phyloP scores from a whole-genome alignment of 2,113 vertebrate genomes.

The Gymnocephalus cernua region DNA sequence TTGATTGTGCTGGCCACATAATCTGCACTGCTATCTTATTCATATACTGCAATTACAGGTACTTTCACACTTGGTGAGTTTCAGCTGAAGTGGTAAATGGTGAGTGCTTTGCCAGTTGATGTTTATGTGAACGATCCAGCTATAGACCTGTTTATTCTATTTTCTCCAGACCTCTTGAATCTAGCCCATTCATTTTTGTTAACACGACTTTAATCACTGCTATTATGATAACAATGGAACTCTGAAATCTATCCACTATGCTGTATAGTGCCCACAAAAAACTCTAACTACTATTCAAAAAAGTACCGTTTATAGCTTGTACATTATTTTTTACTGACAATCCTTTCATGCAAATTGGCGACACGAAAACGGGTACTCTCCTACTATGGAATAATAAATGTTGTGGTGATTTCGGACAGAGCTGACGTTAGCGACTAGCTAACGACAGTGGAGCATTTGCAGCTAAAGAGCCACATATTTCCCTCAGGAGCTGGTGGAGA shows the following conservation, averaged over 20 bases:
- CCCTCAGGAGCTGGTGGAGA: background rate
- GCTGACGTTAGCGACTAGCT: background rate
- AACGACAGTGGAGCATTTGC: background rate
- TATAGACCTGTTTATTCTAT: conserved; percentile 8
- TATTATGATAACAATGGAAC: background rate
- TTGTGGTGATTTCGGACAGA: background rate
- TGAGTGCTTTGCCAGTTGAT: conserved; percentile 7
- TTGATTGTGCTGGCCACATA: conserved; percentile 36
- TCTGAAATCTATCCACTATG: background rate
- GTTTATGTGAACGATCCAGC: conserved; percentile 12
- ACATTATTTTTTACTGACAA: background rate
- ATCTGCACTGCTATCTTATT: conserved; percentile 32
- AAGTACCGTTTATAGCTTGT: background rate
- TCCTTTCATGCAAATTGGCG: background rate
- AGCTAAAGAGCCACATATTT: background rate
- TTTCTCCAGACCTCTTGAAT: conserved; percentile 11
- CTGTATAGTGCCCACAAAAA: background rate
- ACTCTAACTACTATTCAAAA: too few species aligned
- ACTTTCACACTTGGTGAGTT: conserved; percentile 60
- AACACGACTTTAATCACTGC: conserved; percentile 4
- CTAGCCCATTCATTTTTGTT: background rate
- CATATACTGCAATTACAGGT: conserved; percentile 30
- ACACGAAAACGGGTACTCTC: background rate
- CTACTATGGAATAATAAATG: background rate
- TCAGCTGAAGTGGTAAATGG: conserved; percentile 53